A percentile compares a stretch with the other conserved stretches of the same genome.
These are phyloP conservation scores for Sebastes goodei DNA, from an alignment of 2,797 vertebrate genomes.

Conservation along the genomic window DNA sequence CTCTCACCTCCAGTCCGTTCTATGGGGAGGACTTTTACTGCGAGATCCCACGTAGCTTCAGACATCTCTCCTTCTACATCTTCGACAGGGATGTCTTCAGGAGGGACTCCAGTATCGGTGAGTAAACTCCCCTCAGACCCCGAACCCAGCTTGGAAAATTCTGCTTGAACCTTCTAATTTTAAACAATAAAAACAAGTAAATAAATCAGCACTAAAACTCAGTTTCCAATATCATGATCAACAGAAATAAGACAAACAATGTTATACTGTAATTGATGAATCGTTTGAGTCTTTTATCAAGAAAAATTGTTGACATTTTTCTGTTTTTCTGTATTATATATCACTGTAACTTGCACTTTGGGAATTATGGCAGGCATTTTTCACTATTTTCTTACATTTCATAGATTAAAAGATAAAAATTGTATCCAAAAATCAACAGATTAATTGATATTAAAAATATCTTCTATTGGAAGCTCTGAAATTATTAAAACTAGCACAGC, in stretches of 20 bases:
- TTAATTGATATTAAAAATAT: background rate
- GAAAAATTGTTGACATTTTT: background rate
- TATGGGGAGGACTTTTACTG: conserved; percentile 99
- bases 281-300: background rate
- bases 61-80: conserved; percentile 97
- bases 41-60: conserved; percentile 98
- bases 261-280: background rate
- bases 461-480: background rate
- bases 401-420: background rate
- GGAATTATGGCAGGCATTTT: background rate
- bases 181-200: background rate
- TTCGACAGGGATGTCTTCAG: conserved; percentile 99
- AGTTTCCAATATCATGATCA: background rate
- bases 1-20: conserved; percentile 87
- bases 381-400: background rate
- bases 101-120: conserved; percentile 99
- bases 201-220: background rate
- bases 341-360: background rate
- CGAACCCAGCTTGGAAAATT: no score
- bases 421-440: background rate
- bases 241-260: background rate
- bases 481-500: background rate
- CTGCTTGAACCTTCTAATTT: background rate
- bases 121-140: conserved; percentile 48
- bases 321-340: background rate